Evolutionary conservation across 37 sponge, comb jelly and placozoan genomes (phyloP).

Genomic region (Oopsacas minuta): DNA sequence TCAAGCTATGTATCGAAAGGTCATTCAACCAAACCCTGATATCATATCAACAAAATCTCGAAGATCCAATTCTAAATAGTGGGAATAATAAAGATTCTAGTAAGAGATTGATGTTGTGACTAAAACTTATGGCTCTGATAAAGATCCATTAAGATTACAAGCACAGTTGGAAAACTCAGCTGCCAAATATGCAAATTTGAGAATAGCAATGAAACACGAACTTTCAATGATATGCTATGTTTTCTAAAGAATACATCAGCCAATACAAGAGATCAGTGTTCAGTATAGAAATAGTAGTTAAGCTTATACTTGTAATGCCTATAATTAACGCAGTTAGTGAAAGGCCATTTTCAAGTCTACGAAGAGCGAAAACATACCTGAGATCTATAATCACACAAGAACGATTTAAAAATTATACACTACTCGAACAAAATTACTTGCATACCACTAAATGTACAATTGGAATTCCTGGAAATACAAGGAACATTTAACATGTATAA

Average conservation of each 20-base stretch:
- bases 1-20: background rate
- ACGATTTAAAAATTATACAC: constrained; percentile 32
- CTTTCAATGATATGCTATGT: background rate
- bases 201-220: background rate
- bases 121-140: background rate
- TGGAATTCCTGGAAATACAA: constrained; percentile 24
- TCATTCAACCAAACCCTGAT: background rate
- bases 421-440: too few relatives aligned
- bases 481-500: too few relatives aligned
- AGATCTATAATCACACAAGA: constrained; percentile 38
- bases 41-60: background rate
- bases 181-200: background rate
- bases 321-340: constrained; percentile 52
- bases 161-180: background rate
- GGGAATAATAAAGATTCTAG: background rate
- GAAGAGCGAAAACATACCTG: constrained; percentile 41
- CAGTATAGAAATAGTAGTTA: constrained; percentile 16
- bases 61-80: background rate
- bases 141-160: background rate
- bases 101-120: background rate
- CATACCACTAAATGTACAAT: constrained; percentile 24
- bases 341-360: constrained; percentile 42
- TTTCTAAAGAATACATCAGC: constrained; percentile 16
- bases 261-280: constrained; percentile 11
- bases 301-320: constrained; percentile 28